Percentiles rank a stretch among this genome's conserved stretches.
phyloP scores from a whole-genome alignment of 2,113 vertebrate genomes.

The Chloebia gouldiae region DNA sequence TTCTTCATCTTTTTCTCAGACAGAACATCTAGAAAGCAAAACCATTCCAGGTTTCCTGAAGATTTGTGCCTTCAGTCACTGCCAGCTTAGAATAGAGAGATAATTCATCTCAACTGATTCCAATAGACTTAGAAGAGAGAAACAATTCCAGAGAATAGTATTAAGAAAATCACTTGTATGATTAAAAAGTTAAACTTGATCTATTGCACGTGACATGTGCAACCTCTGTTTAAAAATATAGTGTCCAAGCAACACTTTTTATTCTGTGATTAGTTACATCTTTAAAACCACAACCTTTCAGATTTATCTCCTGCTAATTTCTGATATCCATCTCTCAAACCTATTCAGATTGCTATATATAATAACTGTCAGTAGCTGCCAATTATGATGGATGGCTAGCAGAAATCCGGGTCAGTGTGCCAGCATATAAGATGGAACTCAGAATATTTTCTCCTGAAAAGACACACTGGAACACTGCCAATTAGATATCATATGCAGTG shows the following conservation, averaged over 20 bases:
- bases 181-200: not conserved
- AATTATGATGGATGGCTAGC: not conserved
- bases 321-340: not conserved
- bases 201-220: accelerated
- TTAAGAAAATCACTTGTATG: not conserved
- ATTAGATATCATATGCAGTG: not conserved
- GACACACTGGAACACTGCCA: not conserved
- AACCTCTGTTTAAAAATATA: not conserved
- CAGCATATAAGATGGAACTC: not conserved
- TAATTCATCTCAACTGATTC: not conserved
- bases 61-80: not conserved
- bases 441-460: not conserved
- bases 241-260: not conserved
- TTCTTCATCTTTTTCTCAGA: not conserved
- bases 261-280: not conserved
- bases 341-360: not conserved
- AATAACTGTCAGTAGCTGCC: not conserved
- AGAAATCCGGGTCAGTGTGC: not conserved
- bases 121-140: not conserved
- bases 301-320: not conserved
- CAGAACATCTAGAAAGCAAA: not conserved
- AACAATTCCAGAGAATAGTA: not conserved
- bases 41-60: not conserved
- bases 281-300: not conserved
- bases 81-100: not conserved